A percentile compares a stretch with the other conserved stretches of the same genome.
These are phyloP conservation scores for Hemibagrus guttatus DNA, from an alignment of 2,797 vertebrate species.

Conservation along the genomic window DNA sequence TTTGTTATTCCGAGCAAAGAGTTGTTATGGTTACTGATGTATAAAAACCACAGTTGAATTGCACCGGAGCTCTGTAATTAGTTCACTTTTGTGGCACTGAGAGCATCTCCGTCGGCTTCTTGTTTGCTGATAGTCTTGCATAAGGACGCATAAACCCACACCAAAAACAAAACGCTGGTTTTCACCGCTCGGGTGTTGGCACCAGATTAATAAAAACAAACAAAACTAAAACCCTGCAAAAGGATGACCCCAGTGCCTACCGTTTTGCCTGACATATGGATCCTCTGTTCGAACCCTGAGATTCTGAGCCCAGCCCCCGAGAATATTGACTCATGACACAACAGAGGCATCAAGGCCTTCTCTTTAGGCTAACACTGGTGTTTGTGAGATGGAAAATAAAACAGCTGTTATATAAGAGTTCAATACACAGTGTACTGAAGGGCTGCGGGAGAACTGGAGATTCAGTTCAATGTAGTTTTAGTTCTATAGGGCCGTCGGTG, in stretches of 20 bases:
- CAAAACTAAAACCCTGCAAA: neutral
- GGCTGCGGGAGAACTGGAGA: neutral
- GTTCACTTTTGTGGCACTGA: neutral
- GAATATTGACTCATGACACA: constrained; percentile 7
- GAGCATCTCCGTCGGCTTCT: neutral
- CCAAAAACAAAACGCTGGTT: too few species aligned
- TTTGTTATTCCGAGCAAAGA: neutral
- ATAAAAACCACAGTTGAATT: neutral
- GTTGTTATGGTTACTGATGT: neutral
- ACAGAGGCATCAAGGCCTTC: neutral
- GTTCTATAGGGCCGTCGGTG: neutral
- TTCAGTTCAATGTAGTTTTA: neutral
- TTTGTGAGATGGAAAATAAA: constrained; percentile 11
- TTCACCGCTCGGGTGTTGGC: neutral
- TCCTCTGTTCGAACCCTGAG: neutral
- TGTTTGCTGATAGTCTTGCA: neutral
- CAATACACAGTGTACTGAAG: neutral
- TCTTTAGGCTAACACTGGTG: neutral
- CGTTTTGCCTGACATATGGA: neutral
- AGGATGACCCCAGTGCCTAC: neutral
- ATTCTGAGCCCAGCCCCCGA: neutral
- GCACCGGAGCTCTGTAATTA: neutral
- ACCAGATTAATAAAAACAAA: neutral
- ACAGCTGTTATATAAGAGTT: neutral
- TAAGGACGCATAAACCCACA: neutral